Percentiles rank a stretch among this genome's conserved stretches.
These are phyloP conservation scores for Salminus brasiliensis DNA, from an alignment of 2,113 vertebrate species.

Conservation along the genomic window DNA sequence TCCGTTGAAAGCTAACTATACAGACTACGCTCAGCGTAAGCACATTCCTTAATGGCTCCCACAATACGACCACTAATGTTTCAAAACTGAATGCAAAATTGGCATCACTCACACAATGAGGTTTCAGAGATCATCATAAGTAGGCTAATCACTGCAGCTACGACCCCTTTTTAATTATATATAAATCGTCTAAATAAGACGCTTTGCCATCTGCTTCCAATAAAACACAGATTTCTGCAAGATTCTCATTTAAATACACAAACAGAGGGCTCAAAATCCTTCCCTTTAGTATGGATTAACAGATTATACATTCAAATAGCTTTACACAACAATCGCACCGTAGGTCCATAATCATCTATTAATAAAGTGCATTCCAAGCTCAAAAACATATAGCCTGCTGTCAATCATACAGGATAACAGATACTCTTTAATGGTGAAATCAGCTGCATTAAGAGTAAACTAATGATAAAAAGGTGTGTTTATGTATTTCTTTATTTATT, in stretches of 20 bases:
- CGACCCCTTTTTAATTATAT: slow-evolving; percentile 10
- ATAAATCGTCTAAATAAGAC: background rate
- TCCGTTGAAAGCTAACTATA: background rate
- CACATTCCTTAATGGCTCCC: background rate
- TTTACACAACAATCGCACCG: background rate
- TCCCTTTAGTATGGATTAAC: slow-evolving; percentile 7
- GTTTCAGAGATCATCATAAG: background rate
- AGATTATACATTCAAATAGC: slow-evolving; percentile 21
- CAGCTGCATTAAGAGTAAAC: background rate
- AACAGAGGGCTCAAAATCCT: slow-evolving; percentile 16
- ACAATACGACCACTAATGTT: background rate
- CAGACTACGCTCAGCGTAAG: background rate
- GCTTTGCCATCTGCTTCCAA: slow-evolving; percentile 16
- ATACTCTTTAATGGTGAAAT: background rate
- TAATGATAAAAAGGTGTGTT: too few species aligned
- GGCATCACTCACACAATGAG: background rate
- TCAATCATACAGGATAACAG: background rate
- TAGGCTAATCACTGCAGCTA: background rate
- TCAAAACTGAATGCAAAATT: background rate
- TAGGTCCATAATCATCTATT: background rate
- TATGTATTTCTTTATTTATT: too few species aligned
- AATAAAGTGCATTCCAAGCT: background rate
- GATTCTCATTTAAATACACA: slow-evolving; percentile 3
- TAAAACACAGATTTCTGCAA: slow-evolving; percentile 3
- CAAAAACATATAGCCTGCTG: background rate